These are phyloP conservation scores for Himalopsyche kuldschensis DNA, from an alignment of 2,888 invertebrate species.

Conservation along the genomic window DNA sequence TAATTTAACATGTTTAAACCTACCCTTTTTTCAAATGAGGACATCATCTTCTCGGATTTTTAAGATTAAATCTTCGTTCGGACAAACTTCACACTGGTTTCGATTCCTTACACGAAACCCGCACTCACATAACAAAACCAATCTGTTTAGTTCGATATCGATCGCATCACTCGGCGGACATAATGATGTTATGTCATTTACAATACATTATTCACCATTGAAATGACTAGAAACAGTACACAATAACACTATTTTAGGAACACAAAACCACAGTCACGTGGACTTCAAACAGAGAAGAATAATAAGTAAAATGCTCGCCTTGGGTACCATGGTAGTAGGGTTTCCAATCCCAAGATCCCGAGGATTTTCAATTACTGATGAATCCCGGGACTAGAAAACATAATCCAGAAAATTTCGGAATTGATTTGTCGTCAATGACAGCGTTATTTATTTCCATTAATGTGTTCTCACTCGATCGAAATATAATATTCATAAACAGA, in stretches of 20 bases:
- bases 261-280: background rate
- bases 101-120: background rate
- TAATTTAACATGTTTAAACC: background rate
- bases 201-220: background rate
- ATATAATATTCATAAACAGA: too few species aligned
- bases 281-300: too few species aligned
- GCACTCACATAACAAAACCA: background rate
- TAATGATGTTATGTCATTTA: background rate
- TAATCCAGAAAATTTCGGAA: too few species aligned
- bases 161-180: background rate
- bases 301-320: too few species aligned
- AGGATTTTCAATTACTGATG: too few species aligned
- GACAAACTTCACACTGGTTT: background rate
- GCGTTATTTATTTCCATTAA: too few species aligned
- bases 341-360: too few species aligned
- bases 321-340: too few species aligned
- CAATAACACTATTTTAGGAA: background rate
- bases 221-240: background rate
- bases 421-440: too few species aligned
- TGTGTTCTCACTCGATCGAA: too few species aligned
- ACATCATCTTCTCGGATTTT: conserved; percentile 23
- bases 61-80: background rate
- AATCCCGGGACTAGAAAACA: too few species aligned
- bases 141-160: background rate
- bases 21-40: conserved; percentile 34